Conservation (phyloP, 2,797 vertebrate species). For the Oryzias dopingdopingensis region DNA sequence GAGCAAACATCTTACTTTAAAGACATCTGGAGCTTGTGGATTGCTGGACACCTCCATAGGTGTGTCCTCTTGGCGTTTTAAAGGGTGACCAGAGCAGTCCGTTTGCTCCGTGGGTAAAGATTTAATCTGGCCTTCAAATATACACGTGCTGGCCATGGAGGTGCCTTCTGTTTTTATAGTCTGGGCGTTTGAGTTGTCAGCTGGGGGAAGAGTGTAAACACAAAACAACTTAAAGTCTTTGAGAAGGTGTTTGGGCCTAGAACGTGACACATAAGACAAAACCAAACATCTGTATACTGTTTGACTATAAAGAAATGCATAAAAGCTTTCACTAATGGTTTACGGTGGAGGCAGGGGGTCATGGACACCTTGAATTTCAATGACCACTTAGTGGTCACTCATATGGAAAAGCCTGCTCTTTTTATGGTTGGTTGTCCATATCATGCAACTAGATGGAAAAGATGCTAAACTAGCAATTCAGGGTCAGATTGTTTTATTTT, state of each 20-base stretch:
- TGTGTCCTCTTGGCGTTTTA: conserved; percentile 90
- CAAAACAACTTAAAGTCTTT: not conserved
- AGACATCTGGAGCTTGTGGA: conserved; percentile 78
- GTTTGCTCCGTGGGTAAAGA: conserved; percentile 71
- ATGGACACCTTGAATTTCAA: no score
- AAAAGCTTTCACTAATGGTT: no score
- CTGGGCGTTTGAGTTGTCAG: conserved; percentile 81
- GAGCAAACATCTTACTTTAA: conserved; percentile 75
- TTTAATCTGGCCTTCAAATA: conserved; percentile 93
- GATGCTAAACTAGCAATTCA: no score
- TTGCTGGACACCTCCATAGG: conserved; percentile 96
- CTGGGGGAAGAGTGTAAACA: conserved; percentile 37
- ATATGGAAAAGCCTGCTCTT: no score
- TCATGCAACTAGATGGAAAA: no score
- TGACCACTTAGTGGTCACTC: no score
- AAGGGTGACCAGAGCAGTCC: conserved; percentile 78
- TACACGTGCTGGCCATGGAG: conserved; percentile 87
- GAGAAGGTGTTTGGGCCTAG: not conserved
- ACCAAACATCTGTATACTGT: no score
- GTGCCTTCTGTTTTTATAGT: conserved; percentile 92
- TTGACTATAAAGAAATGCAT: no score
- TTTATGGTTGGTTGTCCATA: no score
- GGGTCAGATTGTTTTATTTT: no score
- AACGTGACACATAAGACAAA: not conserved
- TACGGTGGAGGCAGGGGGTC: no score